A percentile compares a stretch with the other conserved stretches of the same genome.
These are phyloP conservation scores for Perizoma flavofasciatum DNA, from an alignment of 2,888 invertebrate genomes.

Conservation along the genomic window DNA sequence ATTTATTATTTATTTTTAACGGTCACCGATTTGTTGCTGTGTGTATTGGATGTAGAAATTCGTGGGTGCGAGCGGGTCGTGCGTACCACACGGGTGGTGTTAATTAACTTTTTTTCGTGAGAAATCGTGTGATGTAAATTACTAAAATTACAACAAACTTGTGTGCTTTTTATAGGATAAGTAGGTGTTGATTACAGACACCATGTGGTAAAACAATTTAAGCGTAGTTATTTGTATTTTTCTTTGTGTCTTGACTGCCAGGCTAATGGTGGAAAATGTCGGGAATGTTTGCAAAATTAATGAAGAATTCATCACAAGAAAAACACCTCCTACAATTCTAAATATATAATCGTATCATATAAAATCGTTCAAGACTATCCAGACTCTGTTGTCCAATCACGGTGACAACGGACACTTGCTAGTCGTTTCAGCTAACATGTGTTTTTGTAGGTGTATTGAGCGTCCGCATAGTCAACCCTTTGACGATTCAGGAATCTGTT, in stretches of 20 bases:
- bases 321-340: background rate
- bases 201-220: constrained; percentile 15
- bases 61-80: constrained; percentile 48
- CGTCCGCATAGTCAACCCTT: too few species aligned
- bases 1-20: constrained; percentile 84
- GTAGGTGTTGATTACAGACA: constrained; percentile 25
- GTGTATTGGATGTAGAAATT: constrained; percentile 47
- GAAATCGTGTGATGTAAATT: constrained; percentile 41
- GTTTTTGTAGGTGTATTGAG: too few species aligned
- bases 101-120: constrained; percentile 46
- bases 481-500: too few species aligned
- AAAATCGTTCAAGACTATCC: too few species aligned
- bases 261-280: background rate
- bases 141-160: constrained; percentile 35
- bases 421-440: too few species aligned
- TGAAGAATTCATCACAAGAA: background rate
- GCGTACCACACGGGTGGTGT: constrained; percentile 48
- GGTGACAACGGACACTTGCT: too few species aligned
- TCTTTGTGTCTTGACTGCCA: background rate
- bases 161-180: constrained; percentile 27
- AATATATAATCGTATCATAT: too few species aligned
- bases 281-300: too few species aligned
- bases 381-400: too few species aligned
- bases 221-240: constrained; percentile 1
- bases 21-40: constrained; percentile 75